These are phyloP conservation scores for Troides oblongomaculatus DNA, from an alignment of 2,888 invertebrate genomes.

Conservation along the genomic window DNA sequence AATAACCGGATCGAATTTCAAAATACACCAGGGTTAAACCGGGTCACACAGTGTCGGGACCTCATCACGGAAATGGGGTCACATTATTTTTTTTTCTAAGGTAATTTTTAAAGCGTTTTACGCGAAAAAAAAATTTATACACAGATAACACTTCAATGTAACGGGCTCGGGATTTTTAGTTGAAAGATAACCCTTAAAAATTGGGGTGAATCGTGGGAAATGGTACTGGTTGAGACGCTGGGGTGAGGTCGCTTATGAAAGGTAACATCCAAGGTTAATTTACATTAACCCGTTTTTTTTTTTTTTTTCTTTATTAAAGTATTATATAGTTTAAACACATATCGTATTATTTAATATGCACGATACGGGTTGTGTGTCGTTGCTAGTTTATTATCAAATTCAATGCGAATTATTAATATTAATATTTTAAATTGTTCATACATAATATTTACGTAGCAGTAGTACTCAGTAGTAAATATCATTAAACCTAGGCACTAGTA, in stretches of 20 bases:
- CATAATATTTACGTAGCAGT: too few species aligned
- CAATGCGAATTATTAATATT: too few species aligned
- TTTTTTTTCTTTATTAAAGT: constrained; percentile 13
- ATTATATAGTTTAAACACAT: constrained; percentile 19
- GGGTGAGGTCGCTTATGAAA: constrained; percentile 54
- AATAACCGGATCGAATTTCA: constrained; percentile 69
- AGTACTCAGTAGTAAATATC: too few species aligned
- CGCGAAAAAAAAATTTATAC: constrained; percentile 39
- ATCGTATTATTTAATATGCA: constrained; percentile 27
- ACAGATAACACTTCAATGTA: constrained; percentile 58
- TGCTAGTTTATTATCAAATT: background rate
- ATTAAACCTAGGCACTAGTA: too few species aligned
- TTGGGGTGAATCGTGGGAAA: constrained; percentile 73
- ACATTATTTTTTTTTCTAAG: constrained; percentile 43
- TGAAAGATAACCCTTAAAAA: constrained; percentile 71
- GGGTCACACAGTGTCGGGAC: constrained; percentile 70
- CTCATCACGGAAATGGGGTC: constrained; percentile 74
- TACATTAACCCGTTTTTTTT: constrained; percentile 50
- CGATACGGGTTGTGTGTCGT: background rate
- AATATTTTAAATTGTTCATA: too few species aligned
- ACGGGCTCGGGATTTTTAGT: constrained; percentile 63
- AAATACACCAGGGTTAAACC: constrained; percentile 67
- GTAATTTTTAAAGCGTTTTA: constrained; percentile 46
- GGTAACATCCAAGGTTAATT: constrained; percentile 56
- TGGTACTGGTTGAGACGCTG: constrained; percentile 40